Evolutionary conservation across 2,113 vertebrate genomes (phyloP).

Genomic region (Pelobates fuscus): DNA sequence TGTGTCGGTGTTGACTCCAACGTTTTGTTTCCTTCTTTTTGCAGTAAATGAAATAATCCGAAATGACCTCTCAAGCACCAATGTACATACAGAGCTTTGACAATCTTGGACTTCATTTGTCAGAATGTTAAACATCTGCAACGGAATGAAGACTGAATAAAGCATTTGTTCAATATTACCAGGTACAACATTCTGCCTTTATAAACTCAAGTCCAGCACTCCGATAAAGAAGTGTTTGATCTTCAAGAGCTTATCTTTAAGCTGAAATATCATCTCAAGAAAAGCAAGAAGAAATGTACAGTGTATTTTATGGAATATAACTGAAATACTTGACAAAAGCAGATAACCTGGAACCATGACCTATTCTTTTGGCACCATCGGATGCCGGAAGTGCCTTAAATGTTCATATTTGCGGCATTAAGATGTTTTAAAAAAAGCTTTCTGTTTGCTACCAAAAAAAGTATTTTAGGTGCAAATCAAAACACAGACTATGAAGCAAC

Average conservation of each 20-base stretch:
- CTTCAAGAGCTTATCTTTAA: constrained; percentile 45
- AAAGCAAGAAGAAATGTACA: neutral
- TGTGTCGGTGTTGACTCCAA: neutral
- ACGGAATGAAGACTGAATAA: constrained; percentile 28
- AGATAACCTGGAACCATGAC: constrained; percentile 47
- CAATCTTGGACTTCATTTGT: constrained; percentile 8
- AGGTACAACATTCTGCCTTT: neutral
- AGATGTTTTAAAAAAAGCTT: constrained; percentile 57
- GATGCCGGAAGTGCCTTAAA: constrained; percentile 74
- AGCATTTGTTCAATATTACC: neutral
- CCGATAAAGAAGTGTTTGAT: constrained; percentile 13
- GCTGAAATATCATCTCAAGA: constrained; percentile 64
- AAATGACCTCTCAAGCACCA: constrained; percentile 92
- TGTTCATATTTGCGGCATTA: constrained; percentile 54
- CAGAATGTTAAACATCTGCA: constrained; percentile 9
- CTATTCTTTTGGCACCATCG: constrained; percentile 52
- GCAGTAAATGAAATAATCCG: constrained; percentile 97
- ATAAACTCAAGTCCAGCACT: constrained; percentile 48
- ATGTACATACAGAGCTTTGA: constrained; percentile 68
- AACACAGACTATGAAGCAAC: constrained; percentile 31
- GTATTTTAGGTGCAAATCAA: constrained; percentile 54
- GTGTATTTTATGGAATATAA: constrained; percentile 55
- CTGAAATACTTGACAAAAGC: constrained; percentile 50
- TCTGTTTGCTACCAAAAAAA: constrained; percentile 55
- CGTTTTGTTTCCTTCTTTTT: constrained; percentile 56